A percentile compares a stretch with the other conserved stretches of the same genome.
Evolutionary conservation across 2,797 vertebrate genomes (phyloP).

Genomic region (Sebastes oblongus): DNA sequence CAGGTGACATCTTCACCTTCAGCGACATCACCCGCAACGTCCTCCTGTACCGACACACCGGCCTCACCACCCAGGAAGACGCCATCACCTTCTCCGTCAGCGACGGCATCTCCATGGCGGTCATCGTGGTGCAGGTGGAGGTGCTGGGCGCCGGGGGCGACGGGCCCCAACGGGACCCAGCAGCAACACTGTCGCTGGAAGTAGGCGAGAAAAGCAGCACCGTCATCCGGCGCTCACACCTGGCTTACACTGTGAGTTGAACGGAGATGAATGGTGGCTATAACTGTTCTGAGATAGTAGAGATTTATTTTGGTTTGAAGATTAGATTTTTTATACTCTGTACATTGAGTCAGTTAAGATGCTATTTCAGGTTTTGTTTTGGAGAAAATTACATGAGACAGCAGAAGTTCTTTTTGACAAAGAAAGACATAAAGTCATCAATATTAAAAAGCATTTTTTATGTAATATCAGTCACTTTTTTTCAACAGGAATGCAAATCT

Average conservation of each 20-base stretch:
- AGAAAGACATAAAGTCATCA: neutral
- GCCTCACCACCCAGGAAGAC: conserved; percentile 84
- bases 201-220: conserved; percentile 87
- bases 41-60: conserved; percentile 89
- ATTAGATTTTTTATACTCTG: too few species aligned
- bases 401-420: neutral
- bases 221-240: conserved; percentile 84
- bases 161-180: conserved; percentile 81
- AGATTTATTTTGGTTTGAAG: neutral
- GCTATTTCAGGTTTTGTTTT: neutral
- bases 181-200: conserved; percentile 82
- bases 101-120: conserved; percentile 85
- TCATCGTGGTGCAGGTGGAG: conserved; percentile 82
- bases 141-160: conserved; percentile 75
- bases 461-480: neutral
- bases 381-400: neutral
- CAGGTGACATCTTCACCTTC: conserved; percentile 92
- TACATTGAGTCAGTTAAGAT: neutral
- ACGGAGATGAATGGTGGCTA: neutral
- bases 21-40: conserved; percentile 86
- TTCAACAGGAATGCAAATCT: neutral
- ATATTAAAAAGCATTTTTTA: neutral
- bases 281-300: neutral
- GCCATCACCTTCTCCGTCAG: conserved; percentile 90
- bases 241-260: conserved; percentile 88